Evolutionary conservation across 1,140 invertebrate genomes (phyloP).

Genomic region (Stegodyphus dumicola): DNA sequence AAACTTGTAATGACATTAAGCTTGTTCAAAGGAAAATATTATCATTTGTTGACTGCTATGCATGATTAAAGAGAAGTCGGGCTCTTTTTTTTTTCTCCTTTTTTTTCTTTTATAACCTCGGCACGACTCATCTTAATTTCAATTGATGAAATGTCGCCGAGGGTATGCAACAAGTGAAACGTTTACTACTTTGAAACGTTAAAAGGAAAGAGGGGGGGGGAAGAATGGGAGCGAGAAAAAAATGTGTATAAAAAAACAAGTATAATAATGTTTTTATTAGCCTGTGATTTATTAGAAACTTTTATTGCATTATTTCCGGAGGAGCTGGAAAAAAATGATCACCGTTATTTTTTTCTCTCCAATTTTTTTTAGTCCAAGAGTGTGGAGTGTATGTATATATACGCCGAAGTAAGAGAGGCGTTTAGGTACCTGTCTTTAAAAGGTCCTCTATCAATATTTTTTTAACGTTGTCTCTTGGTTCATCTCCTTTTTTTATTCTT

Average conservation of each 20-base stretch:
- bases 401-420: conserved; percentile 26
- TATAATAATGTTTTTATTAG: conserved; percentile 61
- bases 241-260: conserved; percentile 45
- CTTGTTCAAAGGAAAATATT: not conserved
- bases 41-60: conserved; percentile 13
- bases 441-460: conserved; percentile 61
- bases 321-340: conserved; percentile 50
- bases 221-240: conserved; percentile 1
- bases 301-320: conserved; percentile 59
- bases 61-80: not conserved
- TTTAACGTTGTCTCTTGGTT: conserved; percentile 45
- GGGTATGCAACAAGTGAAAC: conserved; percentile 56
- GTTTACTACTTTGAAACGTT: conserved; percentile 40
- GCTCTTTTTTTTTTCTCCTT: not conserved
- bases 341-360: conserved; percentile 55
- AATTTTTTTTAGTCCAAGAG: conserved; percentile 19
- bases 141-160: conserved; percentile 36
- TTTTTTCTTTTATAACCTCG: not conserved
- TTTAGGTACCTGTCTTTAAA: conserved; percentile 60
- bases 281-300: conserved; percentile 61
- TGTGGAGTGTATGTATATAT: conserved; percentile 33
- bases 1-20: conserved; percentile 9
- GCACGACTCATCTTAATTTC: conserved; percentile 22
- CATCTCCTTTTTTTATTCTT: not conserved
- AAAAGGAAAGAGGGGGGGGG: conserved; percentile 9